Base-by-base conservation (phyloP, 2,113 vertebrate species). In the Corvus hawaiiensis region DNA sequence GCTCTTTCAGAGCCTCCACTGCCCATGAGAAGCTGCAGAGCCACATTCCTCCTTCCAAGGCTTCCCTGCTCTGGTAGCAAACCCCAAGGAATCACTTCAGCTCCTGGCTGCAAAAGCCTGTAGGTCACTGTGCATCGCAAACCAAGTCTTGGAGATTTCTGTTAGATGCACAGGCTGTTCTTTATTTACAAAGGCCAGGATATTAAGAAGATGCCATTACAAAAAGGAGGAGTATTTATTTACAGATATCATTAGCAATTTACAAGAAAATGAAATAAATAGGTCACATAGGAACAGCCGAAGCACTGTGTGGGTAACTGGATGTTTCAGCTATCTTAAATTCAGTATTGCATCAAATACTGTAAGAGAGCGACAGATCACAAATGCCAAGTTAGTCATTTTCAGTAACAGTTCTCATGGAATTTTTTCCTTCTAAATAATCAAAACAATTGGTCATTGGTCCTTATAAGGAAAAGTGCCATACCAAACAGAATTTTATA, bases 361-460 rank as follows among this genome's bases (percentile, higher is more conserved):
- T 71, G 59, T 81, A 92, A 89, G 79, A 87, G 61, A 91, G 44
- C 3, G 16, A 91, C 90, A 88, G 64, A 95, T 93, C 76, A 27
- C 88, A 88, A 94, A 91, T 84, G 91, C 90, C 94, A 96, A 96
- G 87, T 94, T 95, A 95, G 95, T 96, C 75, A 97, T 97, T 97
- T 96, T 88, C 94, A 95, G 94, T 82, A 96, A 96, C 87, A 94
- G 94, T 89, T 96, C 93, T 93, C 95, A 97, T 74, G 84, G 92
- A 96, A 95, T 95, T 96, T 95, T 94, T 95, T 93, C 87, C 91
- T 95, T 96, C 90, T 93, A 97, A 96, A 96, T 96, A 96, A 96
- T 96, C 96, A 96, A 96, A 97, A 97, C 95, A 97, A 97, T 94
- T 96, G 95, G 94, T 91, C 94, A 94, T 93, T 94, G 94, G 91